Percentiles rank a stretch among this genome's conserved stretches.
Evolutionary conservation across 2,888 invertebrate species (phyloP).

Genomic region (Dasysyrphus tricinctus): DNA sequence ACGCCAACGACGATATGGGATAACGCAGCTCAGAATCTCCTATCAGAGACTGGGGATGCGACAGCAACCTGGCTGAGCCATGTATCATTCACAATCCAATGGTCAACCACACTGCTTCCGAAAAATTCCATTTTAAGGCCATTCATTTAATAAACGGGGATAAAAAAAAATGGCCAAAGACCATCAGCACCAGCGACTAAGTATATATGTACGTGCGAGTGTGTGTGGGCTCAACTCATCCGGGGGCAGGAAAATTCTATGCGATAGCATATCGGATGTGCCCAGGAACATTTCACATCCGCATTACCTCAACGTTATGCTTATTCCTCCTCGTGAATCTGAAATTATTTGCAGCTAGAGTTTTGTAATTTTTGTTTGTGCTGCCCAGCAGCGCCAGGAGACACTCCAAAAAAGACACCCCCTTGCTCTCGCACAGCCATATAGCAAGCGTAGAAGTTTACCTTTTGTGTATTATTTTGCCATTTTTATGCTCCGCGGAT

Average conservation of each 20-base stretch:
- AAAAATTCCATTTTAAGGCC: slow-evolving; percentile 63
- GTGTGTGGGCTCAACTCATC: slow-evolving; percentile 41
- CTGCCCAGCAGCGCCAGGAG: slow-evolving; percentile 8
- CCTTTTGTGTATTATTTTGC: slow-evolving; percentile 60
- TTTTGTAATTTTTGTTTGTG: slow-evolving; percentile 71
- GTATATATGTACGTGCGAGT: slow-evolving; percentile 4
- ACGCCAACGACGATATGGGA: slow-evolving; percentile 20
- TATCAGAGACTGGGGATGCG: slow-evolving; percentile 55
- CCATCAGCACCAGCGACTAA: slow-evolving; percentile 27
- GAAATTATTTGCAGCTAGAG: slow-evolving; percentile 59
- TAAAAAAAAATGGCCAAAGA: slow-evolving; percentile 27
- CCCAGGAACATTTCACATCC: slow-evolving; percentile 72
- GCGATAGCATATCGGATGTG: slow-evolving; percentile 72
- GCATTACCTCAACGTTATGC: slow-evolving; percentile 41
- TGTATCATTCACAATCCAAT: slow-evolving; percentile 76
- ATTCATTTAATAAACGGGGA: slow-evolving; percentile 64
- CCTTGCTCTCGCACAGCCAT: not conserved
- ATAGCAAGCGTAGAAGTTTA: slow-evolving; percentile 3
- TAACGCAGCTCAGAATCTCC: slow-evolving; percentile 21
- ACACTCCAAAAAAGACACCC: slow-evolving; percentile 20
- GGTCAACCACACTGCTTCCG: slow-evolving; percentile 70
- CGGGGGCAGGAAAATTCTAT: slow-evolving; percentile 63
- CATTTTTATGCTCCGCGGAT: slow-evolving; percentile 71
- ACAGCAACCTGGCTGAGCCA: slow-evolving; percentile 64
- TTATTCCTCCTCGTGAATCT: slow-evolving; percentile 32